Evolutionary conservation across 2,113 vertebrate species (phyloP).

Genomic region (Sminthopsis crassicaudata): DNA sequence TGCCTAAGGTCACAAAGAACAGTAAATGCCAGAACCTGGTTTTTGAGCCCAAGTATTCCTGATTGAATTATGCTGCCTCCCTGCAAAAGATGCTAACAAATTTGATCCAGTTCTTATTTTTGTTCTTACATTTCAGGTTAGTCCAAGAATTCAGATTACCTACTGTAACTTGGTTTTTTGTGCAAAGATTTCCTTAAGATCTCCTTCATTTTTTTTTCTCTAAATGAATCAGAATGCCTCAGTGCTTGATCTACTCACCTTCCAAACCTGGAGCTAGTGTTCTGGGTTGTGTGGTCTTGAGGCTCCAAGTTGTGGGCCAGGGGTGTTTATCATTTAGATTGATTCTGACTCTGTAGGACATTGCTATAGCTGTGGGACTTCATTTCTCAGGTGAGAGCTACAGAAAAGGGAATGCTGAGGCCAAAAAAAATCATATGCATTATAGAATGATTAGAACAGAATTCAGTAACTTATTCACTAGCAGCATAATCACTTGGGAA

Average conservation of each 20-base stretch:
- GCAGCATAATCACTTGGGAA: not conserved
- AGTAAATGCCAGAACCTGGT: not conserved
- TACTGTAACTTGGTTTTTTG: not conserved
- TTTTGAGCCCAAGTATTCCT: not conserved
- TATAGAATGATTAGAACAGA: not conserved
- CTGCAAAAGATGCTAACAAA: not conserved
- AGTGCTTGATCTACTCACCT: not conserved
- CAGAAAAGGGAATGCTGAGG: not conserved
- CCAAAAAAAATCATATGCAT: not conserved
- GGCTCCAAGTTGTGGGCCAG: not conserved
- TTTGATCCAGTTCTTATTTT: not conserved
- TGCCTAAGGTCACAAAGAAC: not conserved
- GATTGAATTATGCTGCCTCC: not conserved
- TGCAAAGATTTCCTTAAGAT: not conserved
- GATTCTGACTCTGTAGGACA: not conserved
- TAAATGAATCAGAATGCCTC: not conserved
- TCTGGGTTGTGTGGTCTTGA: not conserved
- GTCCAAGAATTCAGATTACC: not conserved
- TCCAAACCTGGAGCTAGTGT: not conserved
- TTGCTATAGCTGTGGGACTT: not conserved
- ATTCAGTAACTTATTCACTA: not conserved
- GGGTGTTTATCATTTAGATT: not conserved
- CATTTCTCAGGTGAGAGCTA: not conserved
- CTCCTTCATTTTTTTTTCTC: not conserved
- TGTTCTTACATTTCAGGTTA: not conserved